Conservation (phyloP, 2,888 invertebrate species). For the Amphiduros pacificus region DNA sequence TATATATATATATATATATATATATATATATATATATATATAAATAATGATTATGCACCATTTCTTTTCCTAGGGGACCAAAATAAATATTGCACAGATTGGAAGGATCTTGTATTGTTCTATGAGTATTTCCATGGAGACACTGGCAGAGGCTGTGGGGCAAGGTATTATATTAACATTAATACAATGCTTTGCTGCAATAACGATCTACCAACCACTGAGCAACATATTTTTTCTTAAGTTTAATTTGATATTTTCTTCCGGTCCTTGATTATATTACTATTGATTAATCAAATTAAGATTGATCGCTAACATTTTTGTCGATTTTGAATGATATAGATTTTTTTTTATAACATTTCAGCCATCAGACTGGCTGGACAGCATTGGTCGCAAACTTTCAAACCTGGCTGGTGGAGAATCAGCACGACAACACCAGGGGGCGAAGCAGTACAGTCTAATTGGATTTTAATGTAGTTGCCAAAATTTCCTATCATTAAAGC, state of each 20-base stretch:
- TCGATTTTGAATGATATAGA: neutral
- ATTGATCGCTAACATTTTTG: too few relatives aligned
- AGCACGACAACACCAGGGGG: too few relatives aligned
- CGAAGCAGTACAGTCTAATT: too few relatives aligned
- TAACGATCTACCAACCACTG: too few relatives aligned
- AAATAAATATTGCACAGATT: conserved; percentile 47
- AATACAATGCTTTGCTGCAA: neutral
- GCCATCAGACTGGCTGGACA: conserved; percentile 59
- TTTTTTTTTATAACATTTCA: conserved; percentile 35
- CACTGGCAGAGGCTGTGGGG: conserved; percentile 57
- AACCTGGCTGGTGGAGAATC: too few relatives aligned
- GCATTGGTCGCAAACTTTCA: conserved; percentile 49
- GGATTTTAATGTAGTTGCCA: too few relatives aligned
- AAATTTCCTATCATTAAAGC: too few relatives aligned
- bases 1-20: too few relatives aligned
- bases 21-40: too few relatives aligned
- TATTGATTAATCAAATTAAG: neutral
- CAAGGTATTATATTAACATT: conserved; percentile 41
- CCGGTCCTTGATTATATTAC: neutral
- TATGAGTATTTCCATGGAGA: conserved; percentile 60
- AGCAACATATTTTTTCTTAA: neutral
- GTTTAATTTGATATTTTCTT: neutral
- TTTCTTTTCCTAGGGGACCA: conserved; percentile 35
- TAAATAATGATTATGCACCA: neutral
- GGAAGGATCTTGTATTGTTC: conserved; percentile 53